Conservation (phyloP, 2,113 vertebrate genomes). For the Phasianus colchicus region DNA sequence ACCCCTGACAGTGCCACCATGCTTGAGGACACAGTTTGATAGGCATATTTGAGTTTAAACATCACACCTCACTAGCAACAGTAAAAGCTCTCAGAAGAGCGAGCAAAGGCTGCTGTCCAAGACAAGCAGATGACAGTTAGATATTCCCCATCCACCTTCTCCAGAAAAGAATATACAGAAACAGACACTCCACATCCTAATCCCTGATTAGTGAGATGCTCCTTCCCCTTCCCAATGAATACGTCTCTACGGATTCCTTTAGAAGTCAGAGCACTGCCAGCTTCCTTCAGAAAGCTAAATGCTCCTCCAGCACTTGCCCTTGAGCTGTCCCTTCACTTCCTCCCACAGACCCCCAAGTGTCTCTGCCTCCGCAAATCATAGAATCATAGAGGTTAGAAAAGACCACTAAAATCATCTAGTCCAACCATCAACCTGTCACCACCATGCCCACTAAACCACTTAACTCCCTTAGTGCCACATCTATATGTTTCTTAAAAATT, state of each 20-base stretch:
- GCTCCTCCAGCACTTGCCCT: background rate
- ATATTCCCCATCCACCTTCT: background rate
- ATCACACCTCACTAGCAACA: background rate
- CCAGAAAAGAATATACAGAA: background rate
- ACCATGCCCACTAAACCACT: too few species aligned
- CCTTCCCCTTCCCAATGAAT: background rate
- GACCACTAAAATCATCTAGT: too few species aligned
- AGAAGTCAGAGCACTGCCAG: background rate
- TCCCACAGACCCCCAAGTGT: background rate
- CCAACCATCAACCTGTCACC: too few species aligned
- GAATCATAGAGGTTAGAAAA: too few species aligned
- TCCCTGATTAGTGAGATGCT: background rate
- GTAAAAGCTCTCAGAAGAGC: background rate
- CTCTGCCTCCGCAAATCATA: too few species aligned
- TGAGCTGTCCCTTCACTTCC: background rate
- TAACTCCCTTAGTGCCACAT: too few species aligned
- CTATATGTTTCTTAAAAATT: too few species aligned
- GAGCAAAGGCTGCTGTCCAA: background rate
- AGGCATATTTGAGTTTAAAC: background rate
- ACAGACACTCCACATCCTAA: background rate
- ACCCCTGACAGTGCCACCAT: fast-evolving
- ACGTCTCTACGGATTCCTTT: background rate
- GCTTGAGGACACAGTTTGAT: background rate
- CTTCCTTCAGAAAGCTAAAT: background rate
- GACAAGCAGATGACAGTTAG: background rate